Percentiles rank a stretch among this genome's conserved stretches.
These are phyloP conservation scores for Ptychobarbus kaznakovi DNA, from an alignment of 2,797 vertebrate genomes.

Conservation along the genomic window DNA sequence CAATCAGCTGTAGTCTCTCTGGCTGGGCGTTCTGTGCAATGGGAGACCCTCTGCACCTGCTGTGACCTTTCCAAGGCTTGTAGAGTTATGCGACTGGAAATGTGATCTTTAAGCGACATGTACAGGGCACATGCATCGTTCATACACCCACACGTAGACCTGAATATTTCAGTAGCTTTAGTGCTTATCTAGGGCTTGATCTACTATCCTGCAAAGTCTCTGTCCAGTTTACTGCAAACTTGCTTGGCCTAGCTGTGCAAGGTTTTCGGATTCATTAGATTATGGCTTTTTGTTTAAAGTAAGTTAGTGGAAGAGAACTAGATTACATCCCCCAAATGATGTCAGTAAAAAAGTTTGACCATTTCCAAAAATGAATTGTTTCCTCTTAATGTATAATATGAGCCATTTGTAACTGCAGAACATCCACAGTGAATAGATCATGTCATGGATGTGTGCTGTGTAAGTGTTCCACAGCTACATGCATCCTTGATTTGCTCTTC, in stretches of 20 bases:
- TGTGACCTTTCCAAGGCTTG: constrained; percentile 36
- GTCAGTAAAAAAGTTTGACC: too few species aligned
- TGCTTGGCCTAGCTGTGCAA: neutral
- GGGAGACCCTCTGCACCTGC: constrained; percentile 13
- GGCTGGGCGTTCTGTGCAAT: neutral
- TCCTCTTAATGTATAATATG: too few species aligned
- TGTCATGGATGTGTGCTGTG: too few species aligned
- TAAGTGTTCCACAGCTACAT: too few species aligned
- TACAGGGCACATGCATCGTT: neutral
- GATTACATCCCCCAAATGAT: rapidly evolving
- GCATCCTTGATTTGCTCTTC: too few species aligned
- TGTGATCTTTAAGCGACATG: constrained; percentile 33
- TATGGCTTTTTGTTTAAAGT: neutral
- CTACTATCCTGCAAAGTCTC: neutral
- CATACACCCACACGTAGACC: neutral
- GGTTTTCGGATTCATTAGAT: neutral
- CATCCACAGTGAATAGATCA: too few species aligned
- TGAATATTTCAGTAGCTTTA: constrained; percentile 5
- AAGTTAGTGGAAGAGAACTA: too few species aligned
- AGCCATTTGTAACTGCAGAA: too few species aligned
- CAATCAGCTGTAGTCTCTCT: neutral
- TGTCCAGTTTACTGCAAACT: neutral
- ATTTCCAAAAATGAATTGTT: too few species aligned
- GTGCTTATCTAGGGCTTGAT: neutral
- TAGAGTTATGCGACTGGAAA: constrained; percentile 47